phyloP scores from a whole-genome alignment of 2,888 invertebrate genomes.

The Spilarctia lutea region DNA sequence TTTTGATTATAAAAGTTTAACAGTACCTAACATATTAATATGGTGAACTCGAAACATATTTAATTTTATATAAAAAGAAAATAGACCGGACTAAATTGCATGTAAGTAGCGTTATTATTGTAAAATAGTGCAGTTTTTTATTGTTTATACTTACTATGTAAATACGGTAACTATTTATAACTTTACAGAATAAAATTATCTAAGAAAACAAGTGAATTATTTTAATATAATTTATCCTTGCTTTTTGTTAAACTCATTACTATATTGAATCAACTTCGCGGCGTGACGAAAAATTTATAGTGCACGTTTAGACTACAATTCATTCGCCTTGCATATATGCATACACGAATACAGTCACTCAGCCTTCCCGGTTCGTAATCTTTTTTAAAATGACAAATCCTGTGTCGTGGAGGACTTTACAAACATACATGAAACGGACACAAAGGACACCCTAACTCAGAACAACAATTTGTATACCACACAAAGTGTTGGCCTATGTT shows the following conservation, averaged over 20 bases:
- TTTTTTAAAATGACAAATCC: too few relatives aligned
- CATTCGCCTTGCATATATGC: too few relatives aligned
- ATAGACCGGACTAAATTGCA: conserved; percentile 28
- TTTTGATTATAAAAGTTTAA: background rate
- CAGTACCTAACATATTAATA: background rate
- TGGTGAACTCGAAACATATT: background rate
- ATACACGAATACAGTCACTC: too few relatives aligned
- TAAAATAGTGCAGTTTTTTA: conserved; percentile 68
- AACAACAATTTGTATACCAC: too few relatives aligned
- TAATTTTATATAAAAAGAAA: conserved; percentile 13
- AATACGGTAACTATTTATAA: conserved; percentile 78
- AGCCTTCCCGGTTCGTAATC: too few relatives aligned
- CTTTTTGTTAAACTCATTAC: background rate
- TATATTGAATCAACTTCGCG: background rate
- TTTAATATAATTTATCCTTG: conserved; percentile 23
- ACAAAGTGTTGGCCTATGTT: too few relatives aligned
- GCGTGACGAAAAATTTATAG: too few relatives aligned
- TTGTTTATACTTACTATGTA: conserved; percentile 75
- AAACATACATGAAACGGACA: too few relatives aligned
- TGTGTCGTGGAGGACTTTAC: too few relatives aligned
- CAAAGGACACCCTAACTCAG: too few relatives aligned
- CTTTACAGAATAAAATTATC: conserved; percentile 76
- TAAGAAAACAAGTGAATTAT: conserved; percentile 48
- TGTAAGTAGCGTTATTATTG: conserved; percentile 34
- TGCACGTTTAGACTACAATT: too few relatives aligned